Conservation (phyloP, 2,888 invertebrate genomes). For the Carterocephalus palaemon region DNA sequence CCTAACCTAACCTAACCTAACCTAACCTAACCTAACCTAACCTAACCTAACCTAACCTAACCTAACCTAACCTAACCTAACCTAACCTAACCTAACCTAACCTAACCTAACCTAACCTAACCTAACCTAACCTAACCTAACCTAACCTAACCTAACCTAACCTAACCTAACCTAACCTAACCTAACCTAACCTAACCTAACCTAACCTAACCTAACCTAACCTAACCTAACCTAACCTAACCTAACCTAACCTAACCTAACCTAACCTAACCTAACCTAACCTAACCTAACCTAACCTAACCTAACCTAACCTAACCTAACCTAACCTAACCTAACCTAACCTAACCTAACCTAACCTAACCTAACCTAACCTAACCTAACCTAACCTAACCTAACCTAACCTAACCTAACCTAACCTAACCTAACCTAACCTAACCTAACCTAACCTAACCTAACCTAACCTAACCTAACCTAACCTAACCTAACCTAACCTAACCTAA, state of each 20-base stretch:
- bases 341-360: background rate
- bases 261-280: background rate
- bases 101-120: background rate
- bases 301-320: background rate
- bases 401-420: conserved; percentile 21
- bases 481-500: conserved; percentile 19
- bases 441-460: conserved; percentile 22
- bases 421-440: conserved; percentile 22
- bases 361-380: conserved; percentile 6
- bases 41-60: background rate
- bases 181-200: background rate
- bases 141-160: background rate
- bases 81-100: background rate
- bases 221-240: background rate
- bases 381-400: conserved; percentile 2
- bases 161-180: background rate
- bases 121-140: background rate
- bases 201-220: background rate
- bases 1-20: background rate
- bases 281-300: background rate
- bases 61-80: background rate
- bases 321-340: background rate
- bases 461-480: conserved; percentile 22
- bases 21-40: background rate
- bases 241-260: background rate